A percentile compares a stretch with the other conserved stretches of the same genome.
Evolutionary conservation across 1,140 invertebrate species (phyloP).

Genomic region (Zeugodacus cucurbitae): DNA sequence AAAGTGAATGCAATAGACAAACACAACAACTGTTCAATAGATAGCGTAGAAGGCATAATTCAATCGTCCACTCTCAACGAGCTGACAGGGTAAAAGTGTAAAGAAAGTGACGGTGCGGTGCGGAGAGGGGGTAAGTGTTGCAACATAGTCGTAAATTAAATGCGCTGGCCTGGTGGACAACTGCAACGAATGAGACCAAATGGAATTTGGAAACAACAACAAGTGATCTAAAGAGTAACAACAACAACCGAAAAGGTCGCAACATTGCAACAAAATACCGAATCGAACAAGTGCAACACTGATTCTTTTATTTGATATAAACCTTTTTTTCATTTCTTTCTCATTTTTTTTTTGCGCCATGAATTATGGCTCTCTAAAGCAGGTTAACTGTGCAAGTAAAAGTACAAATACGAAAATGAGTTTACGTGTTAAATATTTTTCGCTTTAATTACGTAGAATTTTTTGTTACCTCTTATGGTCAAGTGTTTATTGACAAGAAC

Average conservation of each 20-base stretch:
- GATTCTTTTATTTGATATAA: neutral
- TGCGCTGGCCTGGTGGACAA: neutral
- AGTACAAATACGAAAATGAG: neutral
- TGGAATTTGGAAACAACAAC: neutral
- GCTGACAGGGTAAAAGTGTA: neutral
- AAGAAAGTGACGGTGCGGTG: neutral
- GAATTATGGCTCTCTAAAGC: neutral
- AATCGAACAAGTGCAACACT: constrained; percentile 2
- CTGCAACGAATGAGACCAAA: neutral
- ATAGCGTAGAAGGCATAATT: neutral
- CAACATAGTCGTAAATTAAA: constrained; percentile 22
- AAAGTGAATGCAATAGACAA: neutral
- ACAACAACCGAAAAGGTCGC: neutral
- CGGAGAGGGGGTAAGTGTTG: neutral
- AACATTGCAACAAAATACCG: constrained; percentile 10
- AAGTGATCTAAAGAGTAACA: neutral
- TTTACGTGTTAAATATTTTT: neutral
- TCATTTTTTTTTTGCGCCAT: neutral
- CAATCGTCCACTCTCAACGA: neutral
- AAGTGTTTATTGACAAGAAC: neutral
- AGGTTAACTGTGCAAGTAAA: neutral
- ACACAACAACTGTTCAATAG: neutral
- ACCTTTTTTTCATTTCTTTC: neutral
- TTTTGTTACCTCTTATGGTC: neutral
- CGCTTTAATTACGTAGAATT: neutral